Base-by-base conservation (phyloP, 2,888 invertebrate species). In the Campoplex capitator region DNA sequence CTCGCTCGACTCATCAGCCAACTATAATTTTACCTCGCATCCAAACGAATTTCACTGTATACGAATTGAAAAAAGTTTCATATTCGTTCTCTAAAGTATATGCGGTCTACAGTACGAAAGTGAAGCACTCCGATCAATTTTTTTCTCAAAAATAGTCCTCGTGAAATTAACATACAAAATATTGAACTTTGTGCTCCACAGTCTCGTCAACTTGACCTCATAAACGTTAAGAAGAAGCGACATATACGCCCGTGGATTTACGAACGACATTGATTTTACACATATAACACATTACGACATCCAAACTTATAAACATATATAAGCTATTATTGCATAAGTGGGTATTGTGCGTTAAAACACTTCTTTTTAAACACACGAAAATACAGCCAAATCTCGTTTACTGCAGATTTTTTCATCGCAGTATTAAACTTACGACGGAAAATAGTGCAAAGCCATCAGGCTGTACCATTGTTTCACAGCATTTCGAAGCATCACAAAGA, bases 11-110 rank as follows among this genome's bases (percentile, higher is more conserved):
- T 56, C 70, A 80, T 73, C 76, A 67, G 83, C 86, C 79, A 80
- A 86, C 70, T 86, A 80, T 71, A 80, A 70, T 54, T 58, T 38
- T 56, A 58, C 38, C 8, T 83, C 18, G 79, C 83, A 68, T 74
- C 32, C 77, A 77, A 77, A 81, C 80, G 81, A 84, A 86, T 84
- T 86, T 81, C 86, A 81, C 80, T 68, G 84, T 86, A 51, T 68
- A 75, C 74, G 45, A 67, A 28, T 23, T 68, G 4, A 9, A 32
- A 32, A 78, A 51, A 51, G 28, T 74, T 38, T 70, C 35, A 73
- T 28, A 32, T 54, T 70, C 32, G 23, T 68, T 54, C n/a, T 48
- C 58, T 16, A 65, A 75, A 75, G 28, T n/a, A 35, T 70, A 48
- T 42, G 13, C 18, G 28, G n/a, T 38, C 42, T 65, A 62, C 65